Evolutionary conservation across 2,797 vertebrate species (phyloP), one percentile per base, ranked within the genome.

Genomic region (Muscicapa striata): DNA sequence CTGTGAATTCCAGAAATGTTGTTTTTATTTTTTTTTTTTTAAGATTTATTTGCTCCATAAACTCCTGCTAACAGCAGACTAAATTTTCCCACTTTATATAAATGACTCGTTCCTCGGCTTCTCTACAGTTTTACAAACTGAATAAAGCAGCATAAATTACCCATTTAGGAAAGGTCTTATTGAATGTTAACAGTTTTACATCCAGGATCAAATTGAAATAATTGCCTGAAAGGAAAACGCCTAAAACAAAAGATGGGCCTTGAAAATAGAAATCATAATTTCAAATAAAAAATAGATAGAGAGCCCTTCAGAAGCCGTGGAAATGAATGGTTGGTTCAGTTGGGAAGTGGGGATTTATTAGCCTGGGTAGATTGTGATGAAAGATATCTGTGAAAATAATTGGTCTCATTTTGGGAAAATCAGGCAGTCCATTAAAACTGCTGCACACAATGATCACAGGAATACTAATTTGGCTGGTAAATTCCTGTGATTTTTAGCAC

Each of bases 331-430:
- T 41, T 41, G 62, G 36, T 68, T 83, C 72, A 26, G 17, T 40
- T 74, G 90, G 83, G 69, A 94, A 77, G 57, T 5, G 59, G 85
- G 57, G 80, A 89, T 94, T 95, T 95, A 92, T 95, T 87, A 92
- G 54, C 58, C 90, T n/a, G 69, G 51, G 69, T 84, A 66, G 89
- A 94, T 86, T 36, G 67, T 74, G 80, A 83, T 75, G 77, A 67
- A 83, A 84, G 69, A 52, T 90, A 91, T n/a, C 36, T 68, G 84
- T 45, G 91, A 55, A 95, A 96, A 95, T 96, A 96, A 97, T 93
- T 96, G 85, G 36, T 58, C 73, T 92, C 48, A 18, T 90, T 96
- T 93, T 52, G 64, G 76, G 70, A 17, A 89, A 95, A 93, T 78
- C 89, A 87, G 80, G 32, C 51, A 91, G 74, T 24, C 74, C 46